A percentile compares a stretch with the other conserved stretches of the same genome.
Conservation (phyloP, 2,888 invertebrate species). For the Ormyrus rosae region DNA sequence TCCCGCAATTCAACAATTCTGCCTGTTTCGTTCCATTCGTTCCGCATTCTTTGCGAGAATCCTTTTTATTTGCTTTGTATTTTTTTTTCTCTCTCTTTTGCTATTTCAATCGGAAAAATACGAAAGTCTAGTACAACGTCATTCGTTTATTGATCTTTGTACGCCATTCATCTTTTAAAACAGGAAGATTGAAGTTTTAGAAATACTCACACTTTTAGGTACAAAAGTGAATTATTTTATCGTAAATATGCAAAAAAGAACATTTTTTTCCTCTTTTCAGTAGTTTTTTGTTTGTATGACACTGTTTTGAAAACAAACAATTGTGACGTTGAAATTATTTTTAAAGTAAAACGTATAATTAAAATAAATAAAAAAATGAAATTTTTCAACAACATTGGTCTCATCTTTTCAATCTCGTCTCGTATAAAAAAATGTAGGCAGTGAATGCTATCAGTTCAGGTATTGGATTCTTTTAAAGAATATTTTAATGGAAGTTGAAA, state of each 20-base stretch:
- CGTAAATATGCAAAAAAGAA: conserved; percentile 6
- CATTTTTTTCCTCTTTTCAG: not conserved
- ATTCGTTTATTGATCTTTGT: conserved; percentile 1
- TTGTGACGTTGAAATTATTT: not conserved
- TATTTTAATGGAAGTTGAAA: not conserved
- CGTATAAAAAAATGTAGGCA: conserved; percentile 37
- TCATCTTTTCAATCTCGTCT: not conserved
- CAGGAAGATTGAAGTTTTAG: conserved; percentile 2
- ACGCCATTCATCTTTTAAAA: not conserved
- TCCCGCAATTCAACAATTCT: conserved; percentile 8
- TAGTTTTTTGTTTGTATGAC: no score
- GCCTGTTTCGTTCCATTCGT: not conserved
- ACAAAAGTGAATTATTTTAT: not conserved
- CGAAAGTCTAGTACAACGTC: not conserved
- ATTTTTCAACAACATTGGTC: conserved; percentile 24
- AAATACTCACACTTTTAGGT: not conserved
- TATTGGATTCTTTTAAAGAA: not conserved
- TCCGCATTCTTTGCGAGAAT: not conserved
- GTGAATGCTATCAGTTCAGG: conserved; percentile 30
- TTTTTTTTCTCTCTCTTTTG: conserved; percentile 16
- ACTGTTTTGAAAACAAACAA: no score
- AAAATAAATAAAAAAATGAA: not conserved
- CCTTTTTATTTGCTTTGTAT: not conserved
- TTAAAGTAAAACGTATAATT: not conserved
- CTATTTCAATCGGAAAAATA: no score